Evolutionary conservation across 2,888 invertebrate species (phyloP).

Genomic region (Auanema sp.): DNA sequence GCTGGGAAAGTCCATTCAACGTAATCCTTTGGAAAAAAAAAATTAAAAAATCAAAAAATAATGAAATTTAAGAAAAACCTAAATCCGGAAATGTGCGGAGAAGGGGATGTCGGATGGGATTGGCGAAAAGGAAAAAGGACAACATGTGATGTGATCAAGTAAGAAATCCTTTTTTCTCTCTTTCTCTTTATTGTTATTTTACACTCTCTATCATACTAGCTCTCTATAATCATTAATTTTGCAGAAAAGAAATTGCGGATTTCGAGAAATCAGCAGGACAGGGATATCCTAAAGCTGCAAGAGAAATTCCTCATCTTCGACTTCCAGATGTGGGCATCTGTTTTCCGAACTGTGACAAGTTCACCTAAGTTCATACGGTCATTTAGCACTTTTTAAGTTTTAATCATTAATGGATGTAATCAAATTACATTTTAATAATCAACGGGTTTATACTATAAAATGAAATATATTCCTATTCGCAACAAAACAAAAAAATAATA

Average conservation of each 20-base stretch:
- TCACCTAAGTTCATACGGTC: constrained; percentile 13
- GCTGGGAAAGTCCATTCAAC: constrained; percentile 49
- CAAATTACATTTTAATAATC: background rate
- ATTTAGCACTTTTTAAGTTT: background rate
- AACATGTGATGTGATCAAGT: constrained; percentile 21
- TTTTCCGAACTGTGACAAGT: constrained; percentile 49
- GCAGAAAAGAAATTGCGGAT: constrained; percentile 16
- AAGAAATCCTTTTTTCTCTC: background rate
- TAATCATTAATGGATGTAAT: background rate
- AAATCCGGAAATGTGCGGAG: constrained; percentile 28
- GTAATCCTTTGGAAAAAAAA: constrained; percentile 17
- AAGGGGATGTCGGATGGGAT: constrained; percentile 30
- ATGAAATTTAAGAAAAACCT: constrained; percentile 28
- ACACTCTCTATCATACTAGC: background rate
- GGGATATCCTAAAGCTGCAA: constrained; percentile 38
- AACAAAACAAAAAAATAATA: background rate
- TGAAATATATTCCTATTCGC: background rate
- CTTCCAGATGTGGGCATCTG: constrained; percentile 48
- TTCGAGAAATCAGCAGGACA: constrained; percentile 39
- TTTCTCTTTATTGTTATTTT: background rate
- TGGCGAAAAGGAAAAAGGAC: constrained; percentile 25
- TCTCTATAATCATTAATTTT: no score
- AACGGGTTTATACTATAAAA: background rate
- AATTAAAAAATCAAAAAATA: background rate
- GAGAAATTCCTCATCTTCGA: constrained; percentile 38